phyloP scores from a whole-genome alignment of 1,140 invertebrate genomes.

The Globodera rostochiensis region DNA sequence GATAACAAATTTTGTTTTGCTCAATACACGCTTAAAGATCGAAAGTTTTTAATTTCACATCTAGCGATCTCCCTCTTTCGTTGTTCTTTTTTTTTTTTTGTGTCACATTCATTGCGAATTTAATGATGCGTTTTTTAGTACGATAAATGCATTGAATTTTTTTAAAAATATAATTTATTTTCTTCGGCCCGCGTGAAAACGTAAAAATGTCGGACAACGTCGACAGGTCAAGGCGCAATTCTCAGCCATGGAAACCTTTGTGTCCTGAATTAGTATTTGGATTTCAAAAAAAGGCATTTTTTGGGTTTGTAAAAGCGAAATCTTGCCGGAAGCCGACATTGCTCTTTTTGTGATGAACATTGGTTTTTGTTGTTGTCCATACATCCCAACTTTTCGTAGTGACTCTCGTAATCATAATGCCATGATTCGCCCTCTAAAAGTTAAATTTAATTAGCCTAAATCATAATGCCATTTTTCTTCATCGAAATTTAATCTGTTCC shows the following conservation, averaged over 20 bases:
- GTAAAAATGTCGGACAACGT: conserved; percentile 2
- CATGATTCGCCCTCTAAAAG: background rate
- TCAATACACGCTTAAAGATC: no score
- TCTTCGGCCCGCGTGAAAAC: background rate
- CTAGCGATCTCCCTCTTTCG: no score
- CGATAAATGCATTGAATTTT: no score
- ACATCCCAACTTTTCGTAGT: background rate
- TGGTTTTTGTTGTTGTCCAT: background rate
- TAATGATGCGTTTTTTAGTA: no score
- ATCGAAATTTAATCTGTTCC: background rate
- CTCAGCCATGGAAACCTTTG: background rate
- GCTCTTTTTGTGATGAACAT: background rate
- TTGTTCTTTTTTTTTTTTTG: no score
- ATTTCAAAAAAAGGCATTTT: no score
- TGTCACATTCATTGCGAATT: no score
- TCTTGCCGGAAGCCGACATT: background rate
- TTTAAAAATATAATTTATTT: background rate
- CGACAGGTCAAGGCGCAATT: conserved; percentile 6
- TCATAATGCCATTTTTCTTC: background rate
- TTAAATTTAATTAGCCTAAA: background rate
- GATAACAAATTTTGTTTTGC: no score
- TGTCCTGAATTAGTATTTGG: background rate
- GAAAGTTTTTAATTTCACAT: no score
- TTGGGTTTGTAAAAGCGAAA: background rate
- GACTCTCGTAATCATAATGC: background rate